Conservation (phyloP, 1,140 invertebrate species). For the Drosophila santomea region DNA sequence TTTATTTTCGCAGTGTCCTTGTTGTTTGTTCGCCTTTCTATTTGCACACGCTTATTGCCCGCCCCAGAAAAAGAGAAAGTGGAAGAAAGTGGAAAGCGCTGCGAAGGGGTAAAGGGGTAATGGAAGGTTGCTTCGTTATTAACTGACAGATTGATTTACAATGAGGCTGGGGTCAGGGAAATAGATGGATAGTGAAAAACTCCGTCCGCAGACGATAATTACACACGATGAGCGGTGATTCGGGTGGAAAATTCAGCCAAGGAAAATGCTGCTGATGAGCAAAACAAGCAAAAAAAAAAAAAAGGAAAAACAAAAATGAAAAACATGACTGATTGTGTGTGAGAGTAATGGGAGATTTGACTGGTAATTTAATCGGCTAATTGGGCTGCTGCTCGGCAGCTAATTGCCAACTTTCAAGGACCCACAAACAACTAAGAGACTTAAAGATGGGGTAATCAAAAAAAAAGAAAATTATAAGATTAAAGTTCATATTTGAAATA, state of each 20-base stretch:
- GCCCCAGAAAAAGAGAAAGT: slow-evolving; percentile 18
- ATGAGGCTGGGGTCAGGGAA: background rate
- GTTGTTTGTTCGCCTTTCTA: slow-evolving; percentile 18
- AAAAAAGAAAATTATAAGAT: too few species aligned
- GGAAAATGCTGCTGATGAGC: background rate
- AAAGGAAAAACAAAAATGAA: background rate
- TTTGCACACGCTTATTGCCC: slow-evolving; percentile 32
- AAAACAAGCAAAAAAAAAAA: background rate
- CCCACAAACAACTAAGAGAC: background rate
- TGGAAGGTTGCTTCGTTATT: slow-evolving; percentile 49
- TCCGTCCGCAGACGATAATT: slow-evolving; percentile 15
- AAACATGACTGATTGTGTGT: slow-evolving; percentile 19
- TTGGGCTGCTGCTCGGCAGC: slow-evolving; percentile 15
- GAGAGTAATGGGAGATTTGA: slow-evolving; percentile 29
- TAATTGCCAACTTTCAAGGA: slow-evolving; percentile 5
- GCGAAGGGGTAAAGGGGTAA: slow-evolving; percentile 5
- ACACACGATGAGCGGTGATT: slow-evolving; percentile 35
- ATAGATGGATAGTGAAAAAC: slow-evolving; percentile 1
- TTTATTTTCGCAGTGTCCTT: slow-evolving; percentile 5
- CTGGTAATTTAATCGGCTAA: slow-evolving; percentile 31
- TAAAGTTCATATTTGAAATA: too few species aligned
- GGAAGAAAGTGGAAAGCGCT: background rate
- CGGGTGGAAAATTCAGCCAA: slow-evolving; percentile 3
- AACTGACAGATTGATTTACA: slow-evolving; percentile 60
- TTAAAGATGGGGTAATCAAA: background rate